These are phyloP conservation scores for Pseudomyrmex cubaensis DNA, from an alignment of 1,140 invertebrate species.

Conservation along the genomic window DNA sequence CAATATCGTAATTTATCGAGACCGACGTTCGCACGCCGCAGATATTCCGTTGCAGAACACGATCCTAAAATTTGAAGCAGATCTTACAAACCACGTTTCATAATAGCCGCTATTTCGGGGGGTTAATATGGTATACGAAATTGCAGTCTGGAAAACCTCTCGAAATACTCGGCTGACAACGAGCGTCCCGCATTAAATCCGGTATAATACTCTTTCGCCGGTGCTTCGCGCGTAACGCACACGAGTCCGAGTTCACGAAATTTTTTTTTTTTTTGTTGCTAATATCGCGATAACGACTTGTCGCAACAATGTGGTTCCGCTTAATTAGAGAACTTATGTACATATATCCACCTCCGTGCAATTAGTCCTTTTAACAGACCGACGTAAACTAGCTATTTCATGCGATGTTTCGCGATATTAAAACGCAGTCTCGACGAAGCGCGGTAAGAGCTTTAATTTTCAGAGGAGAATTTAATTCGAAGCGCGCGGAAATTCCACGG, in stretches of 20 bases:
- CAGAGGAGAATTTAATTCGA: conserved; percentile 22
- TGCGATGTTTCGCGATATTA: conserved; percentile 51
- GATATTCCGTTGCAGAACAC: neutral
- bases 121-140: conserved; percentile 72
- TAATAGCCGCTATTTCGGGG: conserved; percentile 5
- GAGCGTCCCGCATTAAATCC: conserved; percentile 68
- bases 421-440: conserved; percentile 2
- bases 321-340: conserved; percentile 57
- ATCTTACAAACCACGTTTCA: conserved; percentile 14
- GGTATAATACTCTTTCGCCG: conserved; percentile 54
- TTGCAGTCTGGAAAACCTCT: conserved; percentile 67
- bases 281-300: conserved; percentile 53
- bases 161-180: conserved; percentile 61
- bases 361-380: conserved; percentile 50
- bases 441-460: conserved; percentile 44
- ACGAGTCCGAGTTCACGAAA: conserved; percentile 39
- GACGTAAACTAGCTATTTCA: conserved; percentile 54
- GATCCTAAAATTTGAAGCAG: conserved; percentile 10
- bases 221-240: conserved; percentile 17
- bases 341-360: conserved; percentile 6
- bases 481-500: conserved; percentile 21
- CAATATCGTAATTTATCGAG: conserved; percentile 1
- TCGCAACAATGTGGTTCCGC: conserved; percentile 23
- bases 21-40: neutral
- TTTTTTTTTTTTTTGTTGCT: conserved; percentile 22